Percentiles rank a stretch among this genome's conserved stretches.
Conservation (phyloP, 2,797 vertebrate species). For the Myiothlypis coronata region DNA sequence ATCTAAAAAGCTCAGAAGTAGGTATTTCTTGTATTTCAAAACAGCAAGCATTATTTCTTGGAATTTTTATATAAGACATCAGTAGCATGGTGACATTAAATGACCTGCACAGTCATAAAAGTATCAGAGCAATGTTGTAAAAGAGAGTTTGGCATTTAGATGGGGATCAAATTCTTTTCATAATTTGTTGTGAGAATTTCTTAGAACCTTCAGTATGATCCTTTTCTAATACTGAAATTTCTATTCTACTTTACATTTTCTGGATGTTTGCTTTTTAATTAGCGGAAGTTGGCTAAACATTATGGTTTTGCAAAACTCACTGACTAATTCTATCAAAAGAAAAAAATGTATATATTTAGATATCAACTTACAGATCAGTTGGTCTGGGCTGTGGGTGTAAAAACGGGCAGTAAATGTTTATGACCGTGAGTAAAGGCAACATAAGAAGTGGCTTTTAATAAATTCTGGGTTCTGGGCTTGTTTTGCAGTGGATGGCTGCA, state of each 20-base stretch:
- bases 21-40: neutral
- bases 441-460: neutral
- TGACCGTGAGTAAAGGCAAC: accelerated
- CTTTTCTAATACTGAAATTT: neutral
- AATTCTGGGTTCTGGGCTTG: neutral
- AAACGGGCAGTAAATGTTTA: neutral
- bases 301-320: neutral
- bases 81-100: neutral
- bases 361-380: neutral
- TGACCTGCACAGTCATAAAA: neutral
- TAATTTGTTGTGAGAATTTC: neutral
- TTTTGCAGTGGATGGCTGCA: slow-evolving; percentile 93
- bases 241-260: neutral
- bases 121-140: neutral
- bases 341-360: accelerated
- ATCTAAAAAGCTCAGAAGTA: neutral
- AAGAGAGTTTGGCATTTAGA: neutral
- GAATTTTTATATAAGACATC: neutral
- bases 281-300: neutral
- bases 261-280: neutral
- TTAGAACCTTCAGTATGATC: neutral
- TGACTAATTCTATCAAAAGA: neutral
- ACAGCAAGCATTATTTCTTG: neutral
- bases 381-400: neutral
- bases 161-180: neutral